These are phyloP conservation scores for Diadophis punctatus DNA, from an alignment of 2,113 vertebrate species.

Conservation along the genomic window DNA sequence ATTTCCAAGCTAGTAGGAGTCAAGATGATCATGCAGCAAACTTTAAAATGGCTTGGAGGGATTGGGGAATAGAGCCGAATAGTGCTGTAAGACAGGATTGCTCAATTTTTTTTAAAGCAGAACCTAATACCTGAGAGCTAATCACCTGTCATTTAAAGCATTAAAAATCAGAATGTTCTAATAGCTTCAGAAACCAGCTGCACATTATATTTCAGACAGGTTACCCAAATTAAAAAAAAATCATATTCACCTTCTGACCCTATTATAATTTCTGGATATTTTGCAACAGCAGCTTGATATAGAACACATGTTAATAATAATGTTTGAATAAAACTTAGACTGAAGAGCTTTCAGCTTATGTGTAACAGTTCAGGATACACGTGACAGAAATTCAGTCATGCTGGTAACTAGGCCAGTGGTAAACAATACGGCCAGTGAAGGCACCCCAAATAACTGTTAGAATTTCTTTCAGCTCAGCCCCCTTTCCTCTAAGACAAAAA, in stretches of 20 bases:
- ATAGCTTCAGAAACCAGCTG: not conserved
- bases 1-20: not conserved
- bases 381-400: not conserved
- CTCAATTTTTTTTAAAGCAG: not conserved
- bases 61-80: not conserved
- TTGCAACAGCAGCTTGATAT: not conserved
- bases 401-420: not conserved
- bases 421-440: not conserved
- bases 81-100: too few species aligned
- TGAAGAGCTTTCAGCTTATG: not conserved
- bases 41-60: not conserved
- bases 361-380: not conserved
- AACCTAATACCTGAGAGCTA: not conserved
- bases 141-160: not conserved
- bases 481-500: conserved; percentile 20
- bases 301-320: not conserved
- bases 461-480: conserved; percentile 2
- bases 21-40: not conserved
- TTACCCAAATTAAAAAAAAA: not conserved
- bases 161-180: not conserved
- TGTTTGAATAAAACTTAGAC: not conserved
- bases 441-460: not conserved
- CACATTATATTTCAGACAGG: not conserved
- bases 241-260: not conserved
- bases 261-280: not conserved